Base-by-base conservation (phyloP, 2,113 vertebrate genomes). In the Nerophis ophidion region DNA sequence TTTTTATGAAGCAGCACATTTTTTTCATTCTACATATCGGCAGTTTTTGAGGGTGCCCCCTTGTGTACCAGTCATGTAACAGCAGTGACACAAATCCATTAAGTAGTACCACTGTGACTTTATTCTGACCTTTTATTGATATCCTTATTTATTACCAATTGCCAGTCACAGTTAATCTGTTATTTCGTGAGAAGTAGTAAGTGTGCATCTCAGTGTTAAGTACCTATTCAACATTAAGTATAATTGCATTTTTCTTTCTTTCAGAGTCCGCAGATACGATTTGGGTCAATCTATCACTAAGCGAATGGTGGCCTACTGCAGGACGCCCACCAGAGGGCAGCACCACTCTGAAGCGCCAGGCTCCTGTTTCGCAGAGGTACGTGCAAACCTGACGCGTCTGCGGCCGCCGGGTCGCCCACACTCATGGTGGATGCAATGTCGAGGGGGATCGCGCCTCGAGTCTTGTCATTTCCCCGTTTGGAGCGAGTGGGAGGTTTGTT, bases 401-500 rank as follows among this genome's bases (percentile, higher is more conserved):
- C 79, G 60, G 35, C 77, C 74, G 52, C 75, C 60, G 66, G 71
- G 16, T 67, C 79, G 79, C 88, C 90, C 85, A 90, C 88, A 65
- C 81, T 72, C 63, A 60, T 70, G 81, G 80, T 71, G 81, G 81
- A 85, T 83, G 71, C 77, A 76, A 79, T 81, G 82, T 78, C 53
- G 77, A 79, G 60, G 16, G 65, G 75, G 80, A 75, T 68, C 60
- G 65, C 73, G 77, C 80, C 58, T 15, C 48, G n/a, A 88, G 78
- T 84, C 78, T 86, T 89, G 87, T 90, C 87, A 89, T 91, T 90
- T 90, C 49, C 45, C 48, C 52, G 63, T 63, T 67, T 73, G 80
- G 81, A 69, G 35, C 52, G 85, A 77, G 90, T 90, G 88, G 88
- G 89, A 75, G 84, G 79, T 78, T 38, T 74, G 83, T 80, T 79